Evolutionary conservation across 2,113 vertebrate species (phyloP).

Genomic region (Zapus hudsonius): DNA sequence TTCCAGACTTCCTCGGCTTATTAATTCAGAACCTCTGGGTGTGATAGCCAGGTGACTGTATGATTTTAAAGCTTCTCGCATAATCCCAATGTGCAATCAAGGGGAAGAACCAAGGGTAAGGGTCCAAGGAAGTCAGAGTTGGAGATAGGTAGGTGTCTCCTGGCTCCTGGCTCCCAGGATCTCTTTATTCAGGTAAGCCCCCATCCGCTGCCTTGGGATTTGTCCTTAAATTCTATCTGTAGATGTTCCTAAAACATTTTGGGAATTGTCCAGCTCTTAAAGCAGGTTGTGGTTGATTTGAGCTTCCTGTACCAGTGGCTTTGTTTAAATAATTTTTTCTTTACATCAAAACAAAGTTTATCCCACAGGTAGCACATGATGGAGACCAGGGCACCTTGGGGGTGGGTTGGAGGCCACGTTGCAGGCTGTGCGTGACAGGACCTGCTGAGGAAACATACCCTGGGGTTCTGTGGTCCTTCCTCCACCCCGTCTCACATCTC

Average conservation of each 20-base stretch:
- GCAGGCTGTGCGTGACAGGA: neutral
- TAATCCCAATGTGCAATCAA: neutral
- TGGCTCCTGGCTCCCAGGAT: neutral
- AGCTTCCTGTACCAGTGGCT: neutral
- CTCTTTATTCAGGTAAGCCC: neutral
- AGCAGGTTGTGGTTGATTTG: neutral
- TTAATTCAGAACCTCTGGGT: neutral
- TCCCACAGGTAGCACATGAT: slow-evolving; percentile 48
- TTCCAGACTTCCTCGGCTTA: neutral
- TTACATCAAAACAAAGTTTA: slow-evolving; percentile 43
- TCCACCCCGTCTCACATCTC: neutral
- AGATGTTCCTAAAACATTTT: neutral
- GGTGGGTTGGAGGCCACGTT: neutral
- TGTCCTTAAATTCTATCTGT: neutral
- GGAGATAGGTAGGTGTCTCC: neutral
- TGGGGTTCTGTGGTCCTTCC: neutral
- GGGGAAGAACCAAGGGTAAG: neutral
- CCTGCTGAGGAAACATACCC: neutral
- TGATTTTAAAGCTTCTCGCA: neutral
- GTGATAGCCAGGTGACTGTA: neutral
- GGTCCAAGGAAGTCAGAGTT: neutral
- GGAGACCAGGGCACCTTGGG: neutral
- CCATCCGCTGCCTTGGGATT: neutral
- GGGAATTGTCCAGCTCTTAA: neutral
- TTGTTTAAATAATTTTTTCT: neutral